A percentile compares a stretch with the other conserved stretches of the same genome.
Conservation (phyloP, 2,888 invertebrate species). For the Octonoba sinensis region DNA sequence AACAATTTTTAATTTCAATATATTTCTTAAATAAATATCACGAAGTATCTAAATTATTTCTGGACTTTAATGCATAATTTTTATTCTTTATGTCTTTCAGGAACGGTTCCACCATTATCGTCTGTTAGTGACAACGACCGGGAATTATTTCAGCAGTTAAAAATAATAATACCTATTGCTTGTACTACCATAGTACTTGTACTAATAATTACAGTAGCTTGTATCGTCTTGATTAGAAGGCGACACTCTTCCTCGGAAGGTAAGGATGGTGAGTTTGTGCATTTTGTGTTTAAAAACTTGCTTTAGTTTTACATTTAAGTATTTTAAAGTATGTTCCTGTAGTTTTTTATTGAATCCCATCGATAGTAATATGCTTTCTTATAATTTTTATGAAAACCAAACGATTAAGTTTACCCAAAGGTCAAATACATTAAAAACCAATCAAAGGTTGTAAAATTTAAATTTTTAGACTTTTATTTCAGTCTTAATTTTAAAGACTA, state of each 20-base stretch:
- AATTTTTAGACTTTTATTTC: too few relatives aligned
- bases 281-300: too few relatives aligned
- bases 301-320: not conserved
- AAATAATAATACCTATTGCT: constrained; percentile 62
- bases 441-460: too few relatives aligned
- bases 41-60: too few relatives aligned
- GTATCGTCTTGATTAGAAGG: constrained; percentile 56
- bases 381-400: not conserved
- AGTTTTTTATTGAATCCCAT: not conserved
- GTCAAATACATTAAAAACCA: too few relatives aligned
- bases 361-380: not conserved
- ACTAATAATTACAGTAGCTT: constrained; percentile 60
- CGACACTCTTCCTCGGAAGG: constrained; percentile 45
- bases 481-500: too few relatives aligned
- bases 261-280: not conserved
- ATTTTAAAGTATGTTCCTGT: not conserved
- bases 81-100: constrained; percentile 21
- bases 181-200: constrained; percentile 62
- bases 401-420: too few relatives aligned
- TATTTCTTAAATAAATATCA: too few relatives aligned
- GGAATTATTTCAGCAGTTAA: constrained; percentile 62
- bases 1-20: too few relatives aligned
- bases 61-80: too few relatives aligned
- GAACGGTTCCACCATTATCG: constrained; percentile 56
- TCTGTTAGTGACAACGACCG: constrained; percentile 29